Percentiles rank a stretch among this genome's conserved stretches.
phyloP scores from a whole-genome alignment of 2,113 vertebrate genomes.

The Zosterops hypoxanthus region DNA sequence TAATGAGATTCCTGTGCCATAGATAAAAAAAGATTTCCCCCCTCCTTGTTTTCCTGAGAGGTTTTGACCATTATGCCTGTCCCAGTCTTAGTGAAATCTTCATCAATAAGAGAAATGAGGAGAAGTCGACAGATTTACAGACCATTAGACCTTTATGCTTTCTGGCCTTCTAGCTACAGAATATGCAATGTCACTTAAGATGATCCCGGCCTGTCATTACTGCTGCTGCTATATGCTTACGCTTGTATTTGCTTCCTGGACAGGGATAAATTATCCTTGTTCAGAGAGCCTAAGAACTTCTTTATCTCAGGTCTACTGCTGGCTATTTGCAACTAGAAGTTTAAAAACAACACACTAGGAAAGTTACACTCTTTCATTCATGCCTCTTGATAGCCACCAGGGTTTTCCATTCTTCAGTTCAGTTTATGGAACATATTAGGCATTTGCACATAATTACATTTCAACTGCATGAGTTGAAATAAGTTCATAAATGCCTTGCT shows the following conservation, averaged over 20 bases:
- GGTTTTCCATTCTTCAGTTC: background rate
- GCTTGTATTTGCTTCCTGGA: background rate
- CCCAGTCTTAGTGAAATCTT: background rate
- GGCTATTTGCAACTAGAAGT: background rate
- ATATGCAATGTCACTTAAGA: background rate
- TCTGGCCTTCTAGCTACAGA: background rate
- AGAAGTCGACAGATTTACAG: background rate
- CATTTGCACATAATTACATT: background rate
- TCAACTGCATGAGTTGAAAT: background rate
- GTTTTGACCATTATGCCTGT: background rate
- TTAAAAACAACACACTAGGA: background rate
- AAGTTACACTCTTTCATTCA: background rate
- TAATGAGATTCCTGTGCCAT: background rate
- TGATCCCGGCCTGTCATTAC: rapidly evolving
- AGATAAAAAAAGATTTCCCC: background rate
- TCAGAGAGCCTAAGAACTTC: background rate
- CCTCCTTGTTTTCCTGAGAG: background rate
- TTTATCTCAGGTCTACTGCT: background rate
- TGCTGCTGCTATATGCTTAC: background rate
- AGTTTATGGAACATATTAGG: background rate
- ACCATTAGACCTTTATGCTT: background rate
- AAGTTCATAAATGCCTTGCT: background rate
- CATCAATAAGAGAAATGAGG: background rate
- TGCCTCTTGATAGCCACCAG: background rate
- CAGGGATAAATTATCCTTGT: background rate